Conservation (phyloP, 2,113 vertebrate genomes). For the Caranx melampygus region DNA sequence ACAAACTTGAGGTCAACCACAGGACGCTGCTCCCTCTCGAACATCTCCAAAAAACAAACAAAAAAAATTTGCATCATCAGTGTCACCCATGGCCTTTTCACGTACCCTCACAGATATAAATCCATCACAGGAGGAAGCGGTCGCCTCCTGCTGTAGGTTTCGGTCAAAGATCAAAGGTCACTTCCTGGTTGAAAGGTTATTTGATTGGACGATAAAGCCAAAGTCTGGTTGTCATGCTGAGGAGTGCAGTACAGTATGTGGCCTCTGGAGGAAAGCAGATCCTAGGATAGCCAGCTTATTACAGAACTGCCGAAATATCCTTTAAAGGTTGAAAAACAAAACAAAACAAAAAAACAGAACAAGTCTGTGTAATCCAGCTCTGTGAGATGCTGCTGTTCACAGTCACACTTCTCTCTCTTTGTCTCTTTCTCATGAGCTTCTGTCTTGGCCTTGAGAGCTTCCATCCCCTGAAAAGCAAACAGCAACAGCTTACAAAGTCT, state of each 20-base stretch:
- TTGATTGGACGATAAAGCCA: slow-evolving; percentile 64
- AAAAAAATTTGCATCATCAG: slow-evolving; percentile 67
- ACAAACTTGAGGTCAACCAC: slow-evolving; percentile 52
- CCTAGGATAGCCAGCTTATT: slow-evolving; percentile 43
- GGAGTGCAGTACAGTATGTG: slow-evolving; percentile 58
- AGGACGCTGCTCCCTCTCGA: slow-evolving; percentile 56
- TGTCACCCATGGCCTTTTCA: slow-evolving; percentile 37
- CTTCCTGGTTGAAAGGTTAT: slow-evolving; percentile 77
- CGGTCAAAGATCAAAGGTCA: slow-evolving; percentile 75
- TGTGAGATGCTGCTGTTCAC: slow-evolving; percentile 54
- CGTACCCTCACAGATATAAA: slow-evolving; percentile 48
- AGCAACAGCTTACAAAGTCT: neutral
- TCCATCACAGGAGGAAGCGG: slow-evolving; percentile 34
- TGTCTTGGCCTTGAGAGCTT: slow-evolving; percentile 57
- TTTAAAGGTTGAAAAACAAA: slow-evolving; percentile 63
- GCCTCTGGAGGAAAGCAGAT: slow-evolving; percentile 68
- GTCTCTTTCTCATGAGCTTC: slow-evolving; percentile 42
- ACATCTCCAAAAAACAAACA: slow-evolving; percentile 62
- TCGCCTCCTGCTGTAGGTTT: slow-evolving; percentile 42
- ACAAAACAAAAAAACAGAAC: slow-evolving; percentile 37
- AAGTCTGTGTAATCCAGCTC: slow-evolving; percentile 67
- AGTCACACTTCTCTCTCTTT: slow-evolving; percentile 44
- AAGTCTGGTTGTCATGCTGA: slow-evolving; percentile 66
- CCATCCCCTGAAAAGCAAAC: slow-evolving; percentile 56
- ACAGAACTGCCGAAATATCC: slow-evolving; percentile 67